These are phyloP conservation scores for Apocheima hispidaria DNA, from an alignment of 2,888 invertebrate species.

Conservation along the genomic window DNA sequence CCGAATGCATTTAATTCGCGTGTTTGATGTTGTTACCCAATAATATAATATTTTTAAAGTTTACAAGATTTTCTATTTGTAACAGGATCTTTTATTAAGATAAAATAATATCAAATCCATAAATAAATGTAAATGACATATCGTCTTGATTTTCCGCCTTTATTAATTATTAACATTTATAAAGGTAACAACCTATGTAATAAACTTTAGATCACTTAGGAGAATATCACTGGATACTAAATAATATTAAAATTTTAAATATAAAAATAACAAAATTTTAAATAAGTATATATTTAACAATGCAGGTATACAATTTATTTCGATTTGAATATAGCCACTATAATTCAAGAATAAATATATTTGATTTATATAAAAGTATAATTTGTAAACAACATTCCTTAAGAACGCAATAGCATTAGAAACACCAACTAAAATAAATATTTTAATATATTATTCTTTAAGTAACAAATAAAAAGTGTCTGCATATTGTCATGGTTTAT, in stretches of 20 bases:
- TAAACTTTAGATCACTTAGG: slow-evolving; percentile 57
- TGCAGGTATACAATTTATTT: neutral
- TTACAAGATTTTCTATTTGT: too few species aligned
- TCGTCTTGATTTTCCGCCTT: slow-evolving; percentile 21
- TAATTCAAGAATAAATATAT: neutral
- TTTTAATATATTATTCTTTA: neutral
- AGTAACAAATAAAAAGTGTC: too few species aligned
- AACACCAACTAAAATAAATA: neutral
- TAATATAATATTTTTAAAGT: too few species aligned
- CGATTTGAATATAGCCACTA: neutral
- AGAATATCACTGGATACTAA: slow-evolving; percentile 61
- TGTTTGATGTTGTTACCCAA: too few species aligned
- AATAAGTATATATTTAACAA: slow-evolving; percentile 36
- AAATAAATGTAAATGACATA: neutral
- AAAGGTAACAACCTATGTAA: slow-evolving; percentile 53
- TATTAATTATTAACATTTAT: slow-evolving; percentile 34
- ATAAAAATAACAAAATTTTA: slow-evolving; percentile 64
- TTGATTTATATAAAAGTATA: neutral
- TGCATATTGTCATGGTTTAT: slow-evolving; percentile 32
- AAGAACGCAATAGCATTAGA: neutral
- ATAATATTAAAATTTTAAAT: slow-evolving; percentile 43
- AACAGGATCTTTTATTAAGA: too few species aligned
- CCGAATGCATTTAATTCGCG: too few species aligned
- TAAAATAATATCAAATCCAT: neutral
- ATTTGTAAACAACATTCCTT: neutral